Evolutionary conservation across 2,888 invertebrate genomes (phyloP), one percentile per base, ranked within the genome.

Genomic region (Tuta absoluta): DNA sequence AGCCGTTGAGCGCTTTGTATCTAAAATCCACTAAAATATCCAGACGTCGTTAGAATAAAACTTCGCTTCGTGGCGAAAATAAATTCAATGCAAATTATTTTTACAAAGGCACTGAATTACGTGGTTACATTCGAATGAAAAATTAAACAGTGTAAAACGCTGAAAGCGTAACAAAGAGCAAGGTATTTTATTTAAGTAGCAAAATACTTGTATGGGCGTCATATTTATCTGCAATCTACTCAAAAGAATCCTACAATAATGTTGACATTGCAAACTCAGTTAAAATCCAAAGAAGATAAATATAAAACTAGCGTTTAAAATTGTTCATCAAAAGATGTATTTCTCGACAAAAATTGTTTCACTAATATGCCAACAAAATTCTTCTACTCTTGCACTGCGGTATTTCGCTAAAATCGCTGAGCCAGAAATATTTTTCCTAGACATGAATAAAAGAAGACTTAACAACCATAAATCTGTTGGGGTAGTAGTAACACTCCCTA

Each of bases 331-430:
- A n/a, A n/a, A n/a, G n/a, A n/a, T n/a, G n/a, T n/a, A n/a, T n/a
- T n/a, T n/a, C n/a, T n/a, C n/a, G n/a, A n/a, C n/a, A n/a, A n/a
- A n/a, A n/a, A n/a, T n/a, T n/a, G n/a, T n/a, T n/a, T n/a, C n/a
- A n/a, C n/a, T n/a, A n/a, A n/a, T n/a, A n/a, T n/a, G n/a, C n/a
- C n/a, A n/a, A n/a, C n/a, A n/a, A n/a, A n/a, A n/a, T n/a, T n/a
- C n/a, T n/a, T n/a, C n/a, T n/a, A n/a, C n/a, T n/a, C n/a, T n/a
- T n/a, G n/a, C n/a, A 12, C 12, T 38, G 49, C 49, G 63, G 65
- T 72, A 72, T 73, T 74, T 69, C 65, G 66, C 56, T 17, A 67
- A 70, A 75, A 75, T 75, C 45, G 68, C 70, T 71, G 17, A 68
- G 59, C 63, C 63, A 63, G 66, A 68, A 71, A 72, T 72, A 69